A percentile compares a stretch with the other conserved stretches of the same genome.
Conservation (phyloP, 2,797 vertebrate genomes). For the Prionace glauca region DNA sequence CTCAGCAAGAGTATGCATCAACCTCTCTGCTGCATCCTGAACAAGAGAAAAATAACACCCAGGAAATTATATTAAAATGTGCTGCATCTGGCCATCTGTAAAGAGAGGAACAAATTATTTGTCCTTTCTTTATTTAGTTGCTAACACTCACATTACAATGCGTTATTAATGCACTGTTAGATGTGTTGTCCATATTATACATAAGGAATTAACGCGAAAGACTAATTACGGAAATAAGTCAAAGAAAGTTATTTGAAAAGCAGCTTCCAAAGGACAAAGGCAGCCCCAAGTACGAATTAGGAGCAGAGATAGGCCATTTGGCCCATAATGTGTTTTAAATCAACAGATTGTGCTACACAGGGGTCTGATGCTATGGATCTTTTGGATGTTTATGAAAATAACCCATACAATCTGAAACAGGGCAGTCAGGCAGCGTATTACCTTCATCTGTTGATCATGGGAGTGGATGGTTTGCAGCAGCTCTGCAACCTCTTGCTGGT, state of each 20-base stretch:
- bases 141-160: neutral
- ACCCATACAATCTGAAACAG: neutral
- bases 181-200: neutral
- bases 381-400: neutral
- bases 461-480: conserved; percentile 62
- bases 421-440: conserved; percentile 40
- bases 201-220: neutral
- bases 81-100: neutral
- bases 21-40: conserved; percentile 65
- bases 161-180: neutral
- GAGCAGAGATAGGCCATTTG: too few species aligned
- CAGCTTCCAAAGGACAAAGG: too few species aligned
- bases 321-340: neutral
- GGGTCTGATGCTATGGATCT: neutral
- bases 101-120: neutral
- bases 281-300: neutral
- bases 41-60: conserved; percentile 15
- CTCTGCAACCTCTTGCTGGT: conserved; percentile 71
- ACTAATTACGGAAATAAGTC: neutral
- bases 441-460: conserved; percentile 70
- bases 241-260: neutral
- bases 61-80: conserved; percentile 35
- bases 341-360: neutral
- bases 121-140: neutral
- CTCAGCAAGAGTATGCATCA: conserved; percentile 66